A percentile compares a stretch with the other conserved stretches of the same genome.
These are phyloP conservation scores for Oeneis ivallda DNA, from an alignment of 2,888 invertebrate genomes.

Conservation along the genomic window DNA sequence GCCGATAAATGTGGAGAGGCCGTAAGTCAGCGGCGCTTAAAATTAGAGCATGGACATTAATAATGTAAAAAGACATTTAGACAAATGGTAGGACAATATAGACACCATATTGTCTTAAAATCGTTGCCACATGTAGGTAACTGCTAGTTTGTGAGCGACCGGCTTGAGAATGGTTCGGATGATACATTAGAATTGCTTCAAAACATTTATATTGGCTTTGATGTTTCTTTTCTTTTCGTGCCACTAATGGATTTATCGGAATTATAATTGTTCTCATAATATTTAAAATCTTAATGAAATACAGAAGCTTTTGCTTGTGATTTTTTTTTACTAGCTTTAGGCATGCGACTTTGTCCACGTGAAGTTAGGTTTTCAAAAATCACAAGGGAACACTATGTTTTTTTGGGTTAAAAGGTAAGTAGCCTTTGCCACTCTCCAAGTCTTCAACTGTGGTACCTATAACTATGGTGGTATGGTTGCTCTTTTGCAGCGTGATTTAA, in stretches of 20 bases:
- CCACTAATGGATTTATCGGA: background rate
- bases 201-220: conserved; percentile 15
- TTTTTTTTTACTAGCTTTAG: too few relatives aligned
- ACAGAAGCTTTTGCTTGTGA: background rate
- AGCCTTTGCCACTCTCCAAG: too few relatives aligned
- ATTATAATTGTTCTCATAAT: background rate
- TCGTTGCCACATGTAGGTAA: conserved; percentile 33
- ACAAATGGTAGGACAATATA: conserved; percentile 27
- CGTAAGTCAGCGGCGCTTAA: conserved; percentile 1
- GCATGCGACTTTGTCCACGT: too few relatives aligned
- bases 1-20: too few relatives aligned
- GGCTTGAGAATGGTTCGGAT: background rate
- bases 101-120: conserved; percentile 31
- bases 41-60: conserved; percentile 18
- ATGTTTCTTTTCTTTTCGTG: conserved; percentile 6
- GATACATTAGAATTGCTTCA: conserved; percentile 3
- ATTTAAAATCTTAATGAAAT: too few relatives aligned
- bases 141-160: background rate
- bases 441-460: too few relatives aligned
- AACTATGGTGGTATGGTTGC: too few relatives aligned
- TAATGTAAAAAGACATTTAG: conserved; percentile 27
- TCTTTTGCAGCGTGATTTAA: too few relatives aligned
- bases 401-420: background rate
- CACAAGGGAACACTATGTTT: background rate
- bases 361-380: too few relatives aligned